Conservation (phyloP, 2,797 vertebrate species). For the Sorex maritimensis region DNA sequence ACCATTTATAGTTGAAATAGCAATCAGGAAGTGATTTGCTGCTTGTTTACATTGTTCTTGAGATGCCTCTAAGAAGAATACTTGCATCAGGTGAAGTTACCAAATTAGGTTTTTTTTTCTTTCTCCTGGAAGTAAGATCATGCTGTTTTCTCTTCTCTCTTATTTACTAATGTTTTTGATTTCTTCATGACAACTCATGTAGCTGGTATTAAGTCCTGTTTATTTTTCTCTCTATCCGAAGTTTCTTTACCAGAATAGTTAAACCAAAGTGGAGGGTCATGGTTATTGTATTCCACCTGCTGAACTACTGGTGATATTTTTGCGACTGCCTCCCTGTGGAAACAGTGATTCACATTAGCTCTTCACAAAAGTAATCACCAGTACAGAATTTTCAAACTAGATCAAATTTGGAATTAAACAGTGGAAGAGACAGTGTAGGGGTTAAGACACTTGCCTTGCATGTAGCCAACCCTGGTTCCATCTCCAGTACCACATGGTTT, state of each 20-base stretch:
- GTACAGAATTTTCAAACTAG: conserved; percentile 50
- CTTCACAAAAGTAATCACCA: background rate
- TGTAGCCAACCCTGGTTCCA: too few relatives aligned
- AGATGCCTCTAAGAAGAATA: conserved; percentile 56
- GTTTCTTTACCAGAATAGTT: conserved; percentile 82
- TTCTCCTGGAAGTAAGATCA: conserved; percentile 64
- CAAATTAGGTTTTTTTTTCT: conserved; percentile 53
- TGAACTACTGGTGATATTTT: conserved; percentile 89
- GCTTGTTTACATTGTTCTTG: conserved; percentile 41
- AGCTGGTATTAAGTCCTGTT: background rate
- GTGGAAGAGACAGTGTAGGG: background rate
- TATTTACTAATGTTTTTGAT: conserved; percentile 2
- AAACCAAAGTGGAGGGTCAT: conserved; percentile 89
- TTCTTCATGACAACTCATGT: background rate
- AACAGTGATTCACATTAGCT: conserved; percentile 59
- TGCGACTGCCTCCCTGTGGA: conserved; percentile 90
- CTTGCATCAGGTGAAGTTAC: conserved; percentile 26
- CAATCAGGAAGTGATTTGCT: conserved; percentile 34
- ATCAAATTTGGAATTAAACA: conserved; percentile 23
- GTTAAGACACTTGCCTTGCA: too few relatives aligned
- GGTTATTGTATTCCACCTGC: conserved; percentile 90
- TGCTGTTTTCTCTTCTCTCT: background rate
- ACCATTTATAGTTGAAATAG: conserved; percentile 46
- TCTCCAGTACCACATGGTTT: too few relatives aligned
- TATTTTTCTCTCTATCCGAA: fast-evolving